phyloP scores from a whole-genome alignment of 2,888 invertebrate species.

The Dynastes tityus region DNA sequence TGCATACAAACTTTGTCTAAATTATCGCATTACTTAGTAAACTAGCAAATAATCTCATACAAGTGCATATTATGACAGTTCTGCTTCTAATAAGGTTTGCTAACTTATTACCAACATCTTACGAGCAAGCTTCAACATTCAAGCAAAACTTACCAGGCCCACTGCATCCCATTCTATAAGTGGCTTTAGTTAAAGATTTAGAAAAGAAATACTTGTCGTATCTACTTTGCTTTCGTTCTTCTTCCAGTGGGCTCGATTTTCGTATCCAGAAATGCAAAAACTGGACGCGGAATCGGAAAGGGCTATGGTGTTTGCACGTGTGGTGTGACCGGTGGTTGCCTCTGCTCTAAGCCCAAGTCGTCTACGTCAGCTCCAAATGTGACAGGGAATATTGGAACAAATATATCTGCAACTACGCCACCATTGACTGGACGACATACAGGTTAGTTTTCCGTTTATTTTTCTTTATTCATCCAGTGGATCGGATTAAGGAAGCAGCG shows the following conservation, averaged over 20 bases:
- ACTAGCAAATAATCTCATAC: too few relatives aligned
- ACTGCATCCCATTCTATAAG: too few relatives aligned
- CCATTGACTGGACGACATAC: constrained; percentile 58
- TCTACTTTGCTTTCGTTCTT: neutral
- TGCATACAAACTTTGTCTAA: too few relatives aligned
- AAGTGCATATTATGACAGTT: too few relatives aligned
- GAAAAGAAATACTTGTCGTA: neutral
- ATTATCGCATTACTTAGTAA: too few relatives aligned
- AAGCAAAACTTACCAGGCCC: too few relatives aligned
- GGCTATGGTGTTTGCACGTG: constrained; percentile 73
- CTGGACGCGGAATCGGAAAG: constrained; percentile 70
- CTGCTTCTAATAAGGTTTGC: too few relatives aligned
- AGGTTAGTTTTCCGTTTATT: constrained; percentile 49
- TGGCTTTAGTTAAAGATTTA: neutral
- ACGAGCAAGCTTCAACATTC: too few relatives aligned
- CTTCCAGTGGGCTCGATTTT: too few relatives aligned
- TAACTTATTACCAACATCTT: too few relatives aligned
- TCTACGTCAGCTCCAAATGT: constrained; percentile 38
- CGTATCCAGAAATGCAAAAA: constrained; percentile 65
- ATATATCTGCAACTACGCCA: constrained; percentile 46
- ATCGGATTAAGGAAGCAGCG: too few relatives aligned
- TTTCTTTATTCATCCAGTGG: too few relatives aligned
- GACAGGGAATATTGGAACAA: constrained; percentile 19
- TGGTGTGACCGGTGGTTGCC: constrained; percentile 68
- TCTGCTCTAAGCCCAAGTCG: constrained; percentile 63